phyloP scores from a whole-genome alignment of 2,888 invertebrate genomes.

The Ecliptopera silaceata region DNA sequence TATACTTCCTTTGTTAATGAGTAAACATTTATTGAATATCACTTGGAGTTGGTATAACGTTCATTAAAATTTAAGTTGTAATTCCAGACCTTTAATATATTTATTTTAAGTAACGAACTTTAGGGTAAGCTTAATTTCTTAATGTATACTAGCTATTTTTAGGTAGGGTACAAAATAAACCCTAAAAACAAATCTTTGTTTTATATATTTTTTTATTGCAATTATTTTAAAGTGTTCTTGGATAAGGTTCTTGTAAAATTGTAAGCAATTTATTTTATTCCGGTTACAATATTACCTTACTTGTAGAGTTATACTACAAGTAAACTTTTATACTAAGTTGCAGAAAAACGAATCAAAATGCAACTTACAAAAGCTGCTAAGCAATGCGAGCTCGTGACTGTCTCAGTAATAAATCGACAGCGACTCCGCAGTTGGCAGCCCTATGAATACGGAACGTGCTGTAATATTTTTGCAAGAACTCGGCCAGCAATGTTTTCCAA shows the following conservation, averaged over 20 bases:
- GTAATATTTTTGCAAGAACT: slow-evolving; percentile 23
- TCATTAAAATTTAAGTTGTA: not conserved
- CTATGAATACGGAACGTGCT: slow-evolving; percentile 22
- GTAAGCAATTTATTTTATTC: no score
- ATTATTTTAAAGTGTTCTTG: no score
- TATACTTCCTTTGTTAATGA: slow-evolving; percentile 16
- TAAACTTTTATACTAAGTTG: not conserved
- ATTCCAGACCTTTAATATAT: no score
- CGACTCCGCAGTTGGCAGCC: slow-evolving; percentile 13
- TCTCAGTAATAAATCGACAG: slow-evolving; percentile 18
- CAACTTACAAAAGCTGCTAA: slow-evolving; percentile 15
- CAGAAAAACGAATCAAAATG: slow-evolving; percentile 2
- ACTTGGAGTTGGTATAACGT: slow-evolving; percentile 3
- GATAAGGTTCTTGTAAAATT: no score
- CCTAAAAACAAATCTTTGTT: no score
- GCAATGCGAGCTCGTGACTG: slow-evolving; percentile 20
- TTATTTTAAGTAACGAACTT: no score
- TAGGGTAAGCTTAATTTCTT: no score
- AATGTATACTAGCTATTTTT: no score
- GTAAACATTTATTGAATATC: slow-evolving; percentile 14
- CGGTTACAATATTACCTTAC: no score
- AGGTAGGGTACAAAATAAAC: no score
- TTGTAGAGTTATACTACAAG: no score
- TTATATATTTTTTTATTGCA: no score
- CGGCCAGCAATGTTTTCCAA: slow-evolving; percentile 16